A percentile compares a stretch with the other conserved stretches of the same genome.
Conservation (phyloP, 30 jellyfish, hydroid and myxozoan species). For the Aurelia sp. region DNA sequence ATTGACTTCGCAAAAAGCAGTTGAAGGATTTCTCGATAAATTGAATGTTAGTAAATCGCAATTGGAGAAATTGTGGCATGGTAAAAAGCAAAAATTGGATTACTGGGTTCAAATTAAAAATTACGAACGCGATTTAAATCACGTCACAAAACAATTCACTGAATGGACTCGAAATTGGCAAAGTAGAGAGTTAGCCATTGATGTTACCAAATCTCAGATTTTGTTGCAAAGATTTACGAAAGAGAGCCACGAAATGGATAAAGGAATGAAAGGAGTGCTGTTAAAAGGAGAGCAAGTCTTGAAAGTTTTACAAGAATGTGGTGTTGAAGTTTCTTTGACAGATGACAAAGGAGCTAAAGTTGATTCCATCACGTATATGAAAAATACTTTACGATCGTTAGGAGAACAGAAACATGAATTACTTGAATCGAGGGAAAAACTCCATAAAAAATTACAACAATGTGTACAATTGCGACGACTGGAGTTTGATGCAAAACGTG, state of each 20-base stretch:
- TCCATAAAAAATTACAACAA: constrained; percentile 75
- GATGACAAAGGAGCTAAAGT: constrained; percentile 65
- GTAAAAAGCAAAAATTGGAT: constrained; percentile 86
- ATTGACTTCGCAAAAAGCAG: constrained; percentile 72
- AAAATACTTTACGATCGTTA: constrained; percentile 54
- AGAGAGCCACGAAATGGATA: constrained; percentile 80
- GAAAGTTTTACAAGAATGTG: constrained; percentile 79
- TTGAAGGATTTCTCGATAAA: constrained; percentile 70
- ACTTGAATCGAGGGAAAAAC: constrained; percentile 65
- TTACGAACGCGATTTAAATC: constrained; percentile 83
- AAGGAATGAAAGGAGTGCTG: constrained; percentile 46
- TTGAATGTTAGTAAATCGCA: constrained; percentile 78
- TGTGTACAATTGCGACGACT: constrained; percentile 79
- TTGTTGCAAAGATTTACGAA: constrained; percentile 78
- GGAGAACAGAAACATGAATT: constrained; percentile 69
- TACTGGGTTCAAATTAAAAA: constrained; percentile 94
- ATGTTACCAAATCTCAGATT: constrained; percentile 83
- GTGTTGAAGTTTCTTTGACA: constrained; percentile 83
- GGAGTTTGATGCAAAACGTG: constrained; percentile 96
- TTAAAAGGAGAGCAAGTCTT: constrained; percentile 79
- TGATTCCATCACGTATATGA: constrained; percentile 81
- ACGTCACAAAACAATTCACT: constrained; percentile 28
- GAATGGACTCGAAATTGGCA: constrained; percentile 87
- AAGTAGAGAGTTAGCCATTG: constrained; percentile 78
- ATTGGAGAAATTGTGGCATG: constrained; percentile 89